Base-by-base conservation (phyloP, 1,140 invertebrate genomes). In the Matsumurasca onukii region DNA sequence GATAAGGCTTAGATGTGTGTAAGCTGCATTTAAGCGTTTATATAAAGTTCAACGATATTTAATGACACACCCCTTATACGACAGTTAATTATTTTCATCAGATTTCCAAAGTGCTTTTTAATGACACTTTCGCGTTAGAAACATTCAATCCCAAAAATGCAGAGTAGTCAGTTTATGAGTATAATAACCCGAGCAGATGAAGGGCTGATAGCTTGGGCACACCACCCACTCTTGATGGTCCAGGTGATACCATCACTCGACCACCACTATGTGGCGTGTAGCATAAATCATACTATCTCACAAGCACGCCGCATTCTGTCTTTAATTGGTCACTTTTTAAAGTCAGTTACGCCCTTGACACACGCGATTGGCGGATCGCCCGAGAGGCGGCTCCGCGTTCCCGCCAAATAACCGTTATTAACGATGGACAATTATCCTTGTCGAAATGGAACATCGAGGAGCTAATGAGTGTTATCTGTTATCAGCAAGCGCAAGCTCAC, bases 211-310 rank as follows among this genome's bases (percentile, higher is more conserved):
- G n/a, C n/a, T n/a, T n/a, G n/a, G n/a, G n/a, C n/a, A n/a, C n/a
- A n/a, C n/a, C n/a, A n/a, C n/a, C n/a, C 17, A 17, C 34, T 9
- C 34, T 39, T 39, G 34, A 59, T 59, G 55, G 55, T 27, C 55
- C 55, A 5, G n/a, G 34, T 17, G 34, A 39, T 39, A 5, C 34
- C 34, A 17, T 39, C 5, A 17, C 34, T 39, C 34, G 55, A 59
- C 24, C 55, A 27, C 30, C 25, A n/a, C 22, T 3, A 13, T 9
- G 24, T 25, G 55, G 22, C 55, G 22, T 29, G 55, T 27, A 5
- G 55, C 25, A 59, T 59, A 59, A 59, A 59, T 59, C 55, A 59
- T 59, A 59, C 55, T 59, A 59, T 59, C 55, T 59, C 25, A 59
- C 55, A 17, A 22, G n/a, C n/a, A n/a, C 49, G 49, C 49, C 12